Base-by-base conservation (phyloP, 2,113 vertebrate species). In the Andinoacara biseriatus region DNA sequence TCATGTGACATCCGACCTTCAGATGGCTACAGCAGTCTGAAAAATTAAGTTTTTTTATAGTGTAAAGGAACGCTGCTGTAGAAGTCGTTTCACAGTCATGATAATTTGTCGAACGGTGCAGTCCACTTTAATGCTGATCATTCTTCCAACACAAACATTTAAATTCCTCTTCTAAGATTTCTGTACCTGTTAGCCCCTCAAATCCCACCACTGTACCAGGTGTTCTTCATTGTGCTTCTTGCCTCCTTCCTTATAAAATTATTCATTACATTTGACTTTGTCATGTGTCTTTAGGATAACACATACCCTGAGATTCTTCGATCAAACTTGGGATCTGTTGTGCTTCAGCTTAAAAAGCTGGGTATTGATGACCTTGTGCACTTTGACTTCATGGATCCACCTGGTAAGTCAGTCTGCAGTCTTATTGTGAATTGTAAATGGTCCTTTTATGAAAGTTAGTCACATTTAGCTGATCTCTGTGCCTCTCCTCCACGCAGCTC, bases 351-450 rank as follows among this genome's bases (percentile, higher is more conserved):
- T 90, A 99, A 99, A 94, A 99, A 99, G 92, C 96, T 99, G 84
- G 98, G 98, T 82, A 99, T 99, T 78, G 98, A 99, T 93, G 98
- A 99, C 89, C 96, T 99, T 89, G 98, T 99, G 69, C 98, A 99
- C 94, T 99, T 99, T 92, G 98, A 99, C 95, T 99, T 99, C 95
- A 99, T 99, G 98, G 98, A 99, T 93, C 98, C 98, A 89, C 98
- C 98, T 95, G 98, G 98, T 99, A 95, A 82, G 88, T 74, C 35
- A 1, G 26, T 24, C 17, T 57, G 18, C 9, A 14, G 5, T 40
- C 61, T 24, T 29, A 56, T n/a, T 63, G 56, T 24, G 65, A 59
- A 72, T 17, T 17, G 26, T 52, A 52, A 33, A 4, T 58, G 3
- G 14, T 58, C 20, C 9, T 52, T 33, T 33, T 43, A 11, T 49